Evolutionary conservation across 35 echinoderm and acorn worm species (phyloP).

Genomic region (Chiridota heheva): DNA sequence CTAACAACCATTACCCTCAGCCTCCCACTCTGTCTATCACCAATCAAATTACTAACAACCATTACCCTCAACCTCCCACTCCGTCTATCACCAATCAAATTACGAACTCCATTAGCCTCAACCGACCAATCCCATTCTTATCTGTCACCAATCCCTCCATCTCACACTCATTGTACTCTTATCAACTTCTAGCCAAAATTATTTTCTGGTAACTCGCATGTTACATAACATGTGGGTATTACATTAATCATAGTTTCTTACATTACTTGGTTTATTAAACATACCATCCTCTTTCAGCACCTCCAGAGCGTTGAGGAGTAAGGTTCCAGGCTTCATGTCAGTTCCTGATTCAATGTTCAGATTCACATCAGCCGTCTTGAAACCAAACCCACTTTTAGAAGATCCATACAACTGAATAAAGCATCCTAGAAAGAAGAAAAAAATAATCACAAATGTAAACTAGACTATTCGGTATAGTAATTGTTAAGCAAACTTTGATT

Average conservation of each 20-base stretch:
- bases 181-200: neutral
- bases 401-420: slow-evolving; percentile 83
- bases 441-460: neutral
- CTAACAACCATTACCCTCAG: too few species aligned
- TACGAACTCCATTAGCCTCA: too few species aligned
- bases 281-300: slow-evolving; percentile 23
- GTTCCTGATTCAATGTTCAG: slow-evolving; percentile 63
- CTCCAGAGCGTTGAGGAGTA: slow-evolving; percentile 43
- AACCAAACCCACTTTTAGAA: slow-evolving; percentile 89
- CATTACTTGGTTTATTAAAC: neutral
- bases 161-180: too few species aligned
- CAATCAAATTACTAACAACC: too few species aligned
- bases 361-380: slow-evolving; percentile 81
- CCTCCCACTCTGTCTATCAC: too few species aligned
- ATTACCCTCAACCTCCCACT: too few species aligned
- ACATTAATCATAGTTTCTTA: neutral
- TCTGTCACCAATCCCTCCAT: too few species aligned
- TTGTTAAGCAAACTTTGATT: too few species aligned
- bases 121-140: too few species aligned
- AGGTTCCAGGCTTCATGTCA: slow-evolving; percentile 40
- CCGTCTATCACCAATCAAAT: too few species aligned
- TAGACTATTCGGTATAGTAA: neutral
- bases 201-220: neutral
- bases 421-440: slow-evolving; percentile 46
- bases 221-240: neutral